Base-by-base conservation (phyloP, 2,888 invertebrate species). In the Fabriciana adippe region DNA sequence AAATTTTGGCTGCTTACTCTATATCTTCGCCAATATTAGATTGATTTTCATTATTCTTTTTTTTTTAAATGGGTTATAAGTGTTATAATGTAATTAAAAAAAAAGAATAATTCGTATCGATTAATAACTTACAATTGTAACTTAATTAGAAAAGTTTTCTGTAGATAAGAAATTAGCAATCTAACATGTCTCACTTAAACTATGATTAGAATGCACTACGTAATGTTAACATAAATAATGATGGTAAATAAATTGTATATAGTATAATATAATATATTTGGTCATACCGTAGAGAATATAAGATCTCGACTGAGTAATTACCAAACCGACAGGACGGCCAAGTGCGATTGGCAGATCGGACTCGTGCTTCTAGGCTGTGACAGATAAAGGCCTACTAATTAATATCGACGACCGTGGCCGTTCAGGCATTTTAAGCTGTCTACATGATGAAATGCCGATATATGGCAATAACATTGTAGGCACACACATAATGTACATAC, bases 301-400 rank as follows among this genome's bases (percentile, higher is more conserved):
- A 69, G 69, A 71, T 64, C 51, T 63, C 66, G 64, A 41, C 66
- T 66, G 69, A 82, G 81, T 86, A 87, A 88, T 87, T 86, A 84
- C 79, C 74, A 76, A 69, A 71, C 73, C 70, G 79, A 64, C 61
- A 68, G 64, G 35, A 11, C 35, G 35, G 75, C 77, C 79, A 77
- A 76, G 76, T 86, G 84, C 81, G 78, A 83, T 84, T 85, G 88
- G 80, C 87, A 86, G 82, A 73, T 78, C 74, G 74, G 74, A 75
- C 74, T 75, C 74, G 78, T 77, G 77, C 78, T 75, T 77, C 76
- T 73, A 78, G 79, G 76, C 79, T 78, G 78, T 80, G 83, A 81
- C 84, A 82, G 76, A 80, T 80, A 81, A 77, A 80, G 81, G 78
- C 79, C 73, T 73, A 69, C 77, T 86, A 86, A 86, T 87, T 84